Evolutionary conservation across 2,797 vertebrate species (phyloP), one percentile per base, ranked within the genome.

Genomic region (Danio aesculapii): DNA sequence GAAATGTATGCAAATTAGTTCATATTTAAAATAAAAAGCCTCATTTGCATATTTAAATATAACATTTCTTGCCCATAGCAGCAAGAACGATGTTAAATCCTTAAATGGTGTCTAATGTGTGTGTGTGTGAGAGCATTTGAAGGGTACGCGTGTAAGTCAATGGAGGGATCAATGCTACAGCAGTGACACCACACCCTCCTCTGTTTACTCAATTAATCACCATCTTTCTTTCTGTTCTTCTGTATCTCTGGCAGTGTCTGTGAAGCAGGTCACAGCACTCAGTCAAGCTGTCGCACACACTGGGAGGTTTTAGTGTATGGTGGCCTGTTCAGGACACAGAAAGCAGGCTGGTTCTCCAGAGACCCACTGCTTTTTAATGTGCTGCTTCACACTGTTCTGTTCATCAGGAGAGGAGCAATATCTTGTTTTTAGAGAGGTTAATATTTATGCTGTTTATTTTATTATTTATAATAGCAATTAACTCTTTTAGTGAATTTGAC

Each of bases 161-260:
- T 75, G 44, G 16, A 69, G 63, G 64, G 75, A 75, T 81, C 72
- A 69, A 67, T 69, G 63, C 46, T 50, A 69, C 72, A 75, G 44
- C 66, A 68, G 30, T 67, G 80, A 46, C 64, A 81, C 64, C 66
- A 61, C 55, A 76, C 58, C 64, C 67, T 75, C 71, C 63, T 66
- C 61, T 21, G 55, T 69, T 70, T 50, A 30, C 75, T 70, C 75
- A 63, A 62, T 75, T 81, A 46, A 74, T 70, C 81, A 70, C 57
- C 67, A 68, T 70, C 81, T 59, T 41, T 75, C 49, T 55, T 55
- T 82, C 46, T 69, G 68, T 64, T 52, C 39, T 68, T 81, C 62
- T 17, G 47, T 47, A 0, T 67, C 50, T 50, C 59, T 76, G 44
- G 70, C 66, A 70, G 53, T 70, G 75, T 79, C 30, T 70, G 63